Base-by-base conservation (phyloP, 2,113 vertebrate species). In the Leucopsar rothschildi region DNA sequence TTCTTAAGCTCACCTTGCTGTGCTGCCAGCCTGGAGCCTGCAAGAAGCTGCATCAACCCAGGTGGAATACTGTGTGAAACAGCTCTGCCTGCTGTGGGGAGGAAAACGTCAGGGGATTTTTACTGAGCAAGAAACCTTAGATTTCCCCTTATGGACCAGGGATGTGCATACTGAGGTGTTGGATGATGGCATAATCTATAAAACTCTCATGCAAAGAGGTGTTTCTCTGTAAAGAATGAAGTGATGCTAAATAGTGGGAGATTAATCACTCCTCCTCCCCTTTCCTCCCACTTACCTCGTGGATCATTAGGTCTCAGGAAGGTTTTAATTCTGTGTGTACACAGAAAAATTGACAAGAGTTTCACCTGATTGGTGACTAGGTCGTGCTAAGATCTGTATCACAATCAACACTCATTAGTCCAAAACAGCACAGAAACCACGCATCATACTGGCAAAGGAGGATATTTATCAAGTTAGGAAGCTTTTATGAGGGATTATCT, bases 271-370 rank as follows among this genome's bases (percentile, higher is more conserved):
- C 49, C 42, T 87, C 80, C 61, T 93, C 60, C 60, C 76, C 56
- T 75, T 92, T 95, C 76, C 87, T 97, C 90, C 89, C 56, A 72
- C 57, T 94, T 89, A 88, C 49, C 57, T 90, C 0, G 25, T 78
- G 79, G 88, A 73, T 94, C 94, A 86, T 95, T 97, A 95, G 87
- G 82, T 93, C 60, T 93, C 53, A 28, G 68, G 64, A 94, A 96
- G 80, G 72, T 90, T 96, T 96, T 92, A 96, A 86, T 90, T 88
- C 63, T 92, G 52, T 3, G 2, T 31, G 33, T 80, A 90, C 39
- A 50, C 10, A 27, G 56, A 44, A 93, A 86, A 95, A 86, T 31
- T 79, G 64, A 65, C 45, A 42, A 39, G 23, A 37, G 29, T 60
- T 94, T 92, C 71, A 92, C 61, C 61, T 90, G 82, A 37, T 61